A percentile compares a stretch with the other conserved stretches of the same genome.
Conservation (phyloP, 2,113 vertebrate species). For the Strigops habroptila region DNA sequence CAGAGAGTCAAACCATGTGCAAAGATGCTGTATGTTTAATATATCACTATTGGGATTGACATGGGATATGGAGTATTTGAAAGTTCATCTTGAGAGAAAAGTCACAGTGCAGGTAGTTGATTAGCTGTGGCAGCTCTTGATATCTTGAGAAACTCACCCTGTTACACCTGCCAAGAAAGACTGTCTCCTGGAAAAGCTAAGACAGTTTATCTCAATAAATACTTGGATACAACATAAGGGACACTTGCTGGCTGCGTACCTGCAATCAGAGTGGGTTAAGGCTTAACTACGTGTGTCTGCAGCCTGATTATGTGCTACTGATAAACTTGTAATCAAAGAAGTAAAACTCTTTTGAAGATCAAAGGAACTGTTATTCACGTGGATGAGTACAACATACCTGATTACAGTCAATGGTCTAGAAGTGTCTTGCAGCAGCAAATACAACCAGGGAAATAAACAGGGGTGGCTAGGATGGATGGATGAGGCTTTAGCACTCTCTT, state of each 20-base stretch:
- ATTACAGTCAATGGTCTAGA: background rate
- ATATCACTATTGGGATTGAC: background rate
- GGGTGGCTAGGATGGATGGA: background rate
- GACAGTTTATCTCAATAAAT: constrained; percentile 1
- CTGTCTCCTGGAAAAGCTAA: constrained; percentile 1
- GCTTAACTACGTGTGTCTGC: background rate
- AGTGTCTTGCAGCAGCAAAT: background rate
- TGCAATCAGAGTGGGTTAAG: background rate
- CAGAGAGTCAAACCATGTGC: background rate
- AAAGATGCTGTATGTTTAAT: background rate
- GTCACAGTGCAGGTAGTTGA: background rate
- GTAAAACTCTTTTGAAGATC: constrained; percentile 36
- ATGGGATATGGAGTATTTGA: background rate
- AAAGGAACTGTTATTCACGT: background rate
- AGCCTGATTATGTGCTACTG: background rate
- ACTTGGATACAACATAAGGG: background rate
- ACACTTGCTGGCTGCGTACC: background rate
- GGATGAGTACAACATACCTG: background rate
- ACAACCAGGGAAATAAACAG: background rate
- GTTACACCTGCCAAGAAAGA: background rate
- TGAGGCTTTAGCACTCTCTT: background rate
- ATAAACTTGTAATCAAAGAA: constrained; percentile 42
- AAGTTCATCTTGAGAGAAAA: background rate
- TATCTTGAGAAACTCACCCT: background rate
- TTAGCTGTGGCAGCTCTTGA: background rate